A percentile compares a stretch with the other conserved stretches of the same genome.
These are phyloP conservation scores for Pseudotriccus pelzelni DNA, from an alignment of 2,797 vertebrate genomes.

Conservation along the genomic window DNA sequence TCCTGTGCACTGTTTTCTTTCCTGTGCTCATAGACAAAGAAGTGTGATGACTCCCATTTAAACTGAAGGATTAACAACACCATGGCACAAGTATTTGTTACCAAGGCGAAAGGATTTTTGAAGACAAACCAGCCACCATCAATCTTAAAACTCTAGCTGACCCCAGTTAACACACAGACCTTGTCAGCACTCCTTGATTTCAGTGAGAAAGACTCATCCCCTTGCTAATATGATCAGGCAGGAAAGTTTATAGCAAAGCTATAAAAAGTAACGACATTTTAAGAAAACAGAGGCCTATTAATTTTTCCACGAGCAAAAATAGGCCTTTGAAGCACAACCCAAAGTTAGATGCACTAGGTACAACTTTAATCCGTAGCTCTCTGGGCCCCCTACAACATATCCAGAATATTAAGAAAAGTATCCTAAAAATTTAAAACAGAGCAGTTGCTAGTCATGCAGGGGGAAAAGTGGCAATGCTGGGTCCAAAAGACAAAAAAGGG, in stretches of 20 bases:
- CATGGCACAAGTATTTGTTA: neutral
- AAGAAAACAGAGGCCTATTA: constrained; percentile 3
- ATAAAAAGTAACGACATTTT: constrained; percentile 36
- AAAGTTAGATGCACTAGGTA: neutral
- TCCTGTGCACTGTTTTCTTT: neutral
- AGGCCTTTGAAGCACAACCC: neutral
- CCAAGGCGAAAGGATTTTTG: neutral
- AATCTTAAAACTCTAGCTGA: neutral
- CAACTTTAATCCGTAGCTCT: neutral
- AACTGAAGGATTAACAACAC: neutral
- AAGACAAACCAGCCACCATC: neutral
- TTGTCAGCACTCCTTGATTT: neutral
- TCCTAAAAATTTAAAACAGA: neutral
- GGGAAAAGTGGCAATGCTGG: neutral
- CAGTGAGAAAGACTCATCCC: neutral
- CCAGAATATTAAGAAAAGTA: neutral
- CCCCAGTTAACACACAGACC: neutral
- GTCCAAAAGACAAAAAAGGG: neutral
- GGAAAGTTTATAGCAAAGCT: neutral
- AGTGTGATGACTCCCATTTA: neutral
- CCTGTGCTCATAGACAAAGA: neutral
- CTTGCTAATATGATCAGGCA: neutral
- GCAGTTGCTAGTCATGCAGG: neutral
- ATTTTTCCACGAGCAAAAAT: constrained; percentile 4
- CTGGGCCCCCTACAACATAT: neutral